These are phyloP conservation scores for Bombyx mandarina DNA, from an alignment of 1,140 invertebrate species.

Conservation along the genomic window DNA sequence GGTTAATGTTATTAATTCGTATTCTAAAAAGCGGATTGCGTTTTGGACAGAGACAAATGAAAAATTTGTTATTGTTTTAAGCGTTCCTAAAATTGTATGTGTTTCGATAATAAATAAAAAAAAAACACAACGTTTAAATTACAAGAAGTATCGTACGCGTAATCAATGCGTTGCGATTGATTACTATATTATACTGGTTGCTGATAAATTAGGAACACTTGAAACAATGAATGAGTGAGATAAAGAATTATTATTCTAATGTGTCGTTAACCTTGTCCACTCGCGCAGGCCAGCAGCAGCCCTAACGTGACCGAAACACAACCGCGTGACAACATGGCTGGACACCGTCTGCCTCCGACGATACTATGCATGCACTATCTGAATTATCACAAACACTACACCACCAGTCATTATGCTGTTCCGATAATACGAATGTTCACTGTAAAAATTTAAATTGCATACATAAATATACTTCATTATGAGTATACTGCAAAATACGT, in stretches of 20 bases:
- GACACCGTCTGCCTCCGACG: slow-evolving; percentile 2
- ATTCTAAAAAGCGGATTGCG: no score
- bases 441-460: slow-evolving; percentile 23
- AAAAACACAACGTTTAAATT: no score
- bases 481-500: no score
- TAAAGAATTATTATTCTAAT: slow-evolving; percentile 10
- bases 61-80: slow-evolving; percentile 13
- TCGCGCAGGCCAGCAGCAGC: slow-evolving; percentile 21
- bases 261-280: slow-evolving; percentile 28
- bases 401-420: slow-evolving; percentile 21
- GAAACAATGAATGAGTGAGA: slow-evolving; percentile 11
- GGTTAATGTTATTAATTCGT: slow-evolving; percentile 13
- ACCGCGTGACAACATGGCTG: slow-evolving; percentile 23
- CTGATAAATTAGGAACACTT: slow-evolving; percentile 8
- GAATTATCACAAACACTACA: not conserved
- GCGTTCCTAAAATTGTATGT: slow-evolving; percentile 8
- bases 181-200: no score
- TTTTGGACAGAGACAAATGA: slow-evolving; percentile 16
- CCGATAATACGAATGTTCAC: slow-evolving; percentile 46
- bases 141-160: not conserved
- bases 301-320: slow-evolving; percentile 21
- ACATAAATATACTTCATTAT: no score
- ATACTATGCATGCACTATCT: not conserved
- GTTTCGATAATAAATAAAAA: no score
- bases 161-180: not conserved